Evolutionary conservation across 2,113 vertebrate species (phyloP).

Genomic region (Tichodroma muraria): DNA sequence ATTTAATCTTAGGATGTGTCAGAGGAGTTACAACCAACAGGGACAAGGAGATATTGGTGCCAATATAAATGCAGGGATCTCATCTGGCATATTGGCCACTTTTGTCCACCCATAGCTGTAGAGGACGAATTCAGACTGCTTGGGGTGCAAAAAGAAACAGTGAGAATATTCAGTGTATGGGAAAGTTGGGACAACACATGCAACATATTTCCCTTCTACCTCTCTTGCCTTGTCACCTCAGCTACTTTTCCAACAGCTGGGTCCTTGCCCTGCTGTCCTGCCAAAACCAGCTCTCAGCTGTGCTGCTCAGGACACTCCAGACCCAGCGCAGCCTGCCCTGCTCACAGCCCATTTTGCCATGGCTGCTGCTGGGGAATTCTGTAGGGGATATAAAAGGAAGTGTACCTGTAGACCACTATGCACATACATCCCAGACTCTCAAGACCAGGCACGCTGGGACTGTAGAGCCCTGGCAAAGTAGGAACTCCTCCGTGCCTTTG

Average conservation of each 20-base stretch:
- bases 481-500: neutral
- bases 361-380: neutral
- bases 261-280: neutral
- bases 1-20: neutral
- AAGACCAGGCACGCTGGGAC: neutral
- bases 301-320: neutral
- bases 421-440: neutral
- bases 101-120: neutral
- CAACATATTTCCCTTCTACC: neutral
- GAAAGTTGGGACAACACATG: neutral
- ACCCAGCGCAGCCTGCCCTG: fast-evolving
- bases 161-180: neutral
- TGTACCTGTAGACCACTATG: neutral
- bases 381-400: neutral
- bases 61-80: neutral
- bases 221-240: neutral
- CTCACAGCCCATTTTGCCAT: neutral
- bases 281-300: neutral
- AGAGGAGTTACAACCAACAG: neutral
- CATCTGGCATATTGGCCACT: neutral
- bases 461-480: neutral
- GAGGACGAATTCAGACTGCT: neutral
- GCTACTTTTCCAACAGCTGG: neutral
- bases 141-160: neutral
- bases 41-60: neutral